Base-by-base conservation (phyloP, 2,113 vertebrate genomes). In the Seriola rivoliana region DNA sequence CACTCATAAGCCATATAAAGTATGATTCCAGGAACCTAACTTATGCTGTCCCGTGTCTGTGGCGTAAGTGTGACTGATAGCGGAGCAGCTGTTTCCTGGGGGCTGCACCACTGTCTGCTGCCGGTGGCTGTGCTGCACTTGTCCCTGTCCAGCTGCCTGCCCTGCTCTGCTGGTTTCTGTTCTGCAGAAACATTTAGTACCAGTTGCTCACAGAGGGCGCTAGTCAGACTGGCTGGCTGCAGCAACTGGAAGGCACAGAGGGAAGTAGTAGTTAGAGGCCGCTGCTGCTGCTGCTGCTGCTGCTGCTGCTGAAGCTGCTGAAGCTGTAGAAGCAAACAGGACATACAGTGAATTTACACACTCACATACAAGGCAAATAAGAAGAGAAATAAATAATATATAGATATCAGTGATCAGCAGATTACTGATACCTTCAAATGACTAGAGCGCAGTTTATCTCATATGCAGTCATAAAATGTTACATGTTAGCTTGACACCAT, bases 41-140 rank as follows among this genome's bases (percentile, higher is more conserved):
- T 78, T 11, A 32, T 21, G 75, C 59, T 55, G 16, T 69, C 54
- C 42, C 8, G 6, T 79, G 70, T 64, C 58, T 34, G 75, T 78
- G 76, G 63, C 67, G 29, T 57, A 58, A 83, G 76, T 81, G 78
- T 90, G 91, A 89, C 78, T 85, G 87, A 91, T 87, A 81, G 85
- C 84, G 34, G 38, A 87, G 74, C 92, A 94, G 92, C 93, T 94
- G 92, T 93, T 93, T 92, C 89, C 78, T 80, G 80, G 91, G 88
- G 82, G 70, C 66, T 71, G 81, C 82, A 82, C 89, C 83, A 4
- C 80, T 86, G 88, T 60, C 70, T 74, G 65, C 80, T 65, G 69
- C 78, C 21, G 70, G 62, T 81, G 85, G 80, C 80, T 44, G 14
- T 71, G 76, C 78, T 68, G 78, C 85, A 86, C 83, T 88, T 89